Evolutionary conservation across 1,140 invertebrate species (phyloP).

Genomic region (Subanguina moxae): DNA sequence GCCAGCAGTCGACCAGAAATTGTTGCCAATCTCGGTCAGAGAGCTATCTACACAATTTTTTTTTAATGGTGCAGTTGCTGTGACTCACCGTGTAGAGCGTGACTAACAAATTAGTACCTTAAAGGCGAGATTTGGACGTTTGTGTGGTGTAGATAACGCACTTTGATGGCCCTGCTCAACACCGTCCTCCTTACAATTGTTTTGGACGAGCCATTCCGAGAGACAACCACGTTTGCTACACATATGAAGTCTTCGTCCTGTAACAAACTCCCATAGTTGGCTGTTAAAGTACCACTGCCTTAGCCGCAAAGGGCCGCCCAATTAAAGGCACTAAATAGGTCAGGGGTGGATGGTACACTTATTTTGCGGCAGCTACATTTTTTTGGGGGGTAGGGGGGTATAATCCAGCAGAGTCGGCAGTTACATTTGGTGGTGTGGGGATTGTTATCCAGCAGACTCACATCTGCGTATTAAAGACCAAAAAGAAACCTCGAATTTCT

Average conservation of each 20-base stretch:
- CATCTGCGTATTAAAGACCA: not conserved
- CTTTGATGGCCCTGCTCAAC: not conserved
- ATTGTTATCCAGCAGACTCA: not conserved
- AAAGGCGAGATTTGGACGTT: not conserved
- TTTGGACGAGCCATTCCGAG: not conserved
- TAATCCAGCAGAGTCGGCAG: too few species aligned
- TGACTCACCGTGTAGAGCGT: too few species aligned
- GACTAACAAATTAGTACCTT: too few species aligned
- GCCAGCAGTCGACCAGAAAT: too few species aligned
- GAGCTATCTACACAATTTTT: not conserved
- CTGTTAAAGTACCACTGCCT: not conserved
- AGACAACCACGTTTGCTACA: not conserved
- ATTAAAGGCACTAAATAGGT: not conserved
- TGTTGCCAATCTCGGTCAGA: too few species aligned
- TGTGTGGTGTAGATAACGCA: not conserved
- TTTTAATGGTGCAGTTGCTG: not conserved
- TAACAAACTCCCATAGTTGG: not conserved
- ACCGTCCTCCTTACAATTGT: not conserved
- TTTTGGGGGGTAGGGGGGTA: too few species aligned
- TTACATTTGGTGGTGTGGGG: not conserved
- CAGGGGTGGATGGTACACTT: too few species aligned
- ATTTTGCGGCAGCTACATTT: too few species aligned
- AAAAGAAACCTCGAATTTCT: not conserved
- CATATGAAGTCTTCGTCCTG: not conserved
- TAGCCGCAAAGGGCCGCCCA: not conserved